Conservation (phyloP, 2,797 vertebrate species). For the Notoglanidium macrostoma region DNA sequence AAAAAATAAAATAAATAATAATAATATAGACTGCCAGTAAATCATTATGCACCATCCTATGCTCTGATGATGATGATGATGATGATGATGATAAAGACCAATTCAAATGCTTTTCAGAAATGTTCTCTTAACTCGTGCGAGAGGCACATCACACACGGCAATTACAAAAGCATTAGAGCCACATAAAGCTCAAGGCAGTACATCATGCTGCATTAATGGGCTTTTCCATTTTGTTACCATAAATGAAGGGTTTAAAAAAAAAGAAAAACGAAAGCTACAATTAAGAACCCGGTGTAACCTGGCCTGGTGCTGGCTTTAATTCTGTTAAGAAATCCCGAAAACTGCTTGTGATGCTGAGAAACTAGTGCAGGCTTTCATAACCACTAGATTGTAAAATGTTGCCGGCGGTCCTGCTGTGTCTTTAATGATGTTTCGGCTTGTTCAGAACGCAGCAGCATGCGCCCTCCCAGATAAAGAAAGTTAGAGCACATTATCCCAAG, state of each 20-base stretch:
- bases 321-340: neutral
- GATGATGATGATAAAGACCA: neutral
- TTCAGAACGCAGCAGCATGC: constrained; percentile 10
- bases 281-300: neutral
- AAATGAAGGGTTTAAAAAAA: neutral
- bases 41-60: neutral
- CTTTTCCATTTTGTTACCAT: neutral
- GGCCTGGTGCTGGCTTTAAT: neutral
- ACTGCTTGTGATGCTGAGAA: neutral
- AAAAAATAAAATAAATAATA: neutral
- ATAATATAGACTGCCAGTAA: neutral
- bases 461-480: neutral
- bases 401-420: neutral
- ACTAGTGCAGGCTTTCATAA: neutral
- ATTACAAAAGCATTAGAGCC: neutral
- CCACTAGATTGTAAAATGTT: neutral
- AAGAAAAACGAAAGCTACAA: neutral
- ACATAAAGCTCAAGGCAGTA: neutral
- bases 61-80: neutral
- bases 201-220: neutral
- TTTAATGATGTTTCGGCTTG: neutral
- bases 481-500: neutral
- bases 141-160: neutral
- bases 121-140: neutral
- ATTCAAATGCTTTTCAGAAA: neutral